Conservation (phyloP, 2,797 vertebrate genomes). For the Myripristis jacobus region DNA sequence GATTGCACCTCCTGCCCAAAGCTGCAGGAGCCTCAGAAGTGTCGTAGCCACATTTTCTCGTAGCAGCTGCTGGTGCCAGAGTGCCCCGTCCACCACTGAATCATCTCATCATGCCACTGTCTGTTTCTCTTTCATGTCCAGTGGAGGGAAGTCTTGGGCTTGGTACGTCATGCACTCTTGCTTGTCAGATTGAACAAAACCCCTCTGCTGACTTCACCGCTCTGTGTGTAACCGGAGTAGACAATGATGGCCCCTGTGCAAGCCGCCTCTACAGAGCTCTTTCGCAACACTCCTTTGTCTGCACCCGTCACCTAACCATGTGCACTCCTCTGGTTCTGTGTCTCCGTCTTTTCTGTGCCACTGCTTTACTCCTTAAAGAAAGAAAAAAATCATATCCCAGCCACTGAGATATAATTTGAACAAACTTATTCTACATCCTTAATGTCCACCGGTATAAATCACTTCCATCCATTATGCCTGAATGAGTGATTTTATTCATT, state of each 20-base stretch:
- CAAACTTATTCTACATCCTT: background rate
- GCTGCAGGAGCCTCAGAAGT: background rate
- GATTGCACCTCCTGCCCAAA: background rate
- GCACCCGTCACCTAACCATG: constrained; percentile 53
- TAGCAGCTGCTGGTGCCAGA: background rate
- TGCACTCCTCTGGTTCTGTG: background rate
- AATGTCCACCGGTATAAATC: constrained; percentile 13
- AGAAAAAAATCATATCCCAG: constrained; percentile 19
- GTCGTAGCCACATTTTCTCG: constrained; percentile 1
- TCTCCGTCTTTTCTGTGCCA: constrained; percentile 13
- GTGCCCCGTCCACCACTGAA: too few species aligned
- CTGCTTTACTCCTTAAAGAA: constrained; percentile 23
- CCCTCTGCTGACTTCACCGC: constrained; percentile 38
- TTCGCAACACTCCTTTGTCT: constrained; percentile 34
- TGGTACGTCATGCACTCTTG: constrained; percentile 80
- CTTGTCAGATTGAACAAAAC: constrained; percentile 39
- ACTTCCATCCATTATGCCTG: background rate
- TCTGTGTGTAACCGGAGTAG: constrained; percentile 32
- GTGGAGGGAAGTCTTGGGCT: constrained; percentile 86
- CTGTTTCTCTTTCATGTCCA: constrained; percentile 83
- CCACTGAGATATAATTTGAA: background rate
- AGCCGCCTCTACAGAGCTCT: constrained; percentile 32
- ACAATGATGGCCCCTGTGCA: constrained; percentile 31
- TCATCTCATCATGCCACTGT: constrained; percentile 60
- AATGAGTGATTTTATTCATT: constrained; percentile 4